phyloP scores from a whole-genome alignment of 1,140 invertebrate genomes.

The Pectinophora gossypiella region DNA sequence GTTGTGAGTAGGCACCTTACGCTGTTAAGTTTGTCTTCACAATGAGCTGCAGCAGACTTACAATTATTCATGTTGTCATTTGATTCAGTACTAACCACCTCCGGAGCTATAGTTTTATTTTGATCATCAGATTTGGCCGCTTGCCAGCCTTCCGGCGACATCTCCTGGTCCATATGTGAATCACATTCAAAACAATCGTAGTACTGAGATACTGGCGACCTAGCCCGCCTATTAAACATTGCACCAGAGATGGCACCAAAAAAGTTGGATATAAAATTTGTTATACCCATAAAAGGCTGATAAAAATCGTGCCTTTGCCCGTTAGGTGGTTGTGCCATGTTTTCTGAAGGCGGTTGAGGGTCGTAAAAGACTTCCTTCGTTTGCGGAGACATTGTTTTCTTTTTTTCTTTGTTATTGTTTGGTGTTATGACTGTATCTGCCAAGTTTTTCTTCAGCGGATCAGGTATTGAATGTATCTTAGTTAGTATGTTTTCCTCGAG shows the following conservation, averaged over 20 bases:
- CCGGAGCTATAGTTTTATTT: constrained; percentile 38
- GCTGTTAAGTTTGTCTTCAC: constrained; percentile 44
- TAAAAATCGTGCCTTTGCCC: constrained; percentile 21
- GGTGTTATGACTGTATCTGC: constrained; percentile 45
- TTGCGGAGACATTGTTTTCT: constrained; percentile 19
- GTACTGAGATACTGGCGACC: constrained; percentile 30
- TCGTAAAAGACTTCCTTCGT: neutral
- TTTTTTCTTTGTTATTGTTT: constrained; percentile 22
- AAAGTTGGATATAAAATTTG: constrained; percentile 45
- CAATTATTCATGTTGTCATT: constrained; percentile 25
- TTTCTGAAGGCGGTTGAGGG: neutral
- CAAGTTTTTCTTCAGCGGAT: constrained; percentile 55
- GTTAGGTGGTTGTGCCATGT: constrained; percentile 5
- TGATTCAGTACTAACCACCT: neutral
- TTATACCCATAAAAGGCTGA: constrained; percentile 29
- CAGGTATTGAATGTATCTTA: constrained; percentile 42
- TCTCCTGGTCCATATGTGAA: constrained; percentile 19
- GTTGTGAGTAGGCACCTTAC: constrained; percentile 29
- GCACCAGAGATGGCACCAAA: constrained; percentile 37
- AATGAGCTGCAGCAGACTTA: constrained; percentile 26
- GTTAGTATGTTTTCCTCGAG: constrained; percentile 40
- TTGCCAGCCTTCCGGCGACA: constrained; percentile 32
- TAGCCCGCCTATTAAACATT: constrained; percentile 38
- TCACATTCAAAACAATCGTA: constrained; percentile 40
- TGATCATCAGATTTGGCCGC: constrained; percentile 39